These are phyloP conservation scores for Hystrix cristata DNA, from an alignment of 2,113 vertebrate species.

Conservation along the genomic window DNA sequence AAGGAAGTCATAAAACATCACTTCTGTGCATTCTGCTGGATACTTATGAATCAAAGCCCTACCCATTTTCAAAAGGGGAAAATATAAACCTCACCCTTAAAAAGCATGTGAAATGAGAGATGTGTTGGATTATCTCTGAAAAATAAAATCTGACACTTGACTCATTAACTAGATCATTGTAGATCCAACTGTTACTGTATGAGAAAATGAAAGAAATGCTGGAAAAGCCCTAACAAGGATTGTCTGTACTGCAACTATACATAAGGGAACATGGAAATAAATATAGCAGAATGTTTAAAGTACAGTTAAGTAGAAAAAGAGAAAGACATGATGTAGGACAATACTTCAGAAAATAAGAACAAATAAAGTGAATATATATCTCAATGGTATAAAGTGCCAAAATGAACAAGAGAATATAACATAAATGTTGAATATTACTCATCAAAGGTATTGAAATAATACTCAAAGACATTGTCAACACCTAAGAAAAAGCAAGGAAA, in stretches of 20 bases:
- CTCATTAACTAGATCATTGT: background rate
- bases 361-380: slow-evolving; percentile 10
- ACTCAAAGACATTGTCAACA: background rate
- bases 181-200: background rate
- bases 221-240: background rate
- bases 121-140: background rate
- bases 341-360: background rate
- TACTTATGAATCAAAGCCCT: background rate
- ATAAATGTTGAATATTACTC: background rate
- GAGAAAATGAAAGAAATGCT: background rate
- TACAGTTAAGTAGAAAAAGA: background rate
- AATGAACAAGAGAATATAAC: background rate
- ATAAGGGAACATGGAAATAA: background rate
- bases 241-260: background rate
- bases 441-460: slow-evolving; percentile 1
- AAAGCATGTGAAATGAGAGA: background rate
- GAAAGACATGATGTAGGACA: background rate
- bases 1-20: background rate
- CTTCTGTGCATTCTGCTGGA: background rate
- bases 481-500: background rate
- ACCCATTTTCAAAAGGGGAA: background rate
- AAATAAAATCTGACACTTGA: background rate
- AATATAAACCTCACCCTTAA: background rate
- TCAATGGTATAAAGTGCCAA: slow-evolving; percentile 27
- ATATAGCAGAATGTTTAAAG: background rate